These are phyloP conservation scores for Stenopsyche tienmushanensis DNA, from an alignment of 1,140 invertebrate species.

Conservation along the genomic window DNA sequence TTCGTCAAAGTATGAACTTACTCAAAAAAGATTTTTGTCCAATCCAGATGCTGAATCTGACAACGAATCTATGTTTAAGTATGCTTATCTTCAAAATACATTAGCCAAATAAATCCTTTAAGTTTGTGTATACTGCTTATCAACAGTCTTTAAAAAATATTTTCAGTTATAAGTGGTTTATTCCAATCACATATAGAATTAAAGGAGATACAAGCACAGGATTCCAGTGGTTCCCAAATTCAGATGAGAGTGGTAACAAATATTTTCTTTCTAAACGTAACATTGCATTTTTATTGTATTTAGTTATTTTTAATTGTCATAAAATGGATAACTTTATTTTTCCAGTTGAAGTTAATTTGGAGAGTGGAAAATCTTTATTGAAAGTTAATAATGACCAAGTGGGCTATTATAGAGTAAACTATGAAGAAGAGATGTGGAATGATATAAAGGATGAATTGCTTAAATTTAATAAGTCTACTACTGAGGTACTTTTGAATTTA, in stretches of 20 bases:
- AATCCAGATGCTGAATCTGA: constrained; percentile 59
- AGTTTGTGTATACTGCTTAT: constrained; percentile 17
- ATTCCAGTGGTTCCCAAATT: constrained; percentile 63
- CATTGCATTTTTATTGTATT: constrained; percentile 7
- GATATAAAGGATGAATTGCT: constrained; percentile 59
- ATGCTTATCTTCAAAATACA: constrained; percentile 17
- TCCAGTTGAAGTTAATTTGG: constrained; percentile 43
- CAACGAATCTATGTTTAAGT: constrained; percentile 62
- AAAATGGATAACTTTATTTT: neutral
- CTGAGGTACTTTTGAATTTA: neutral
- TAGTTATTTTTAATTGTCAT: neutral
- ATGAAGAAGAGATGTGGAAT: constrained; percentile 67
- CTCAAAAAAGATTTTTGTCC: constrained; percentile 72
- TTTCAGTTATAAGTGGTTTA: constrained; percentile 77
- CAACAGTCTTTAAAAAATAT: constrained; percentile 8
- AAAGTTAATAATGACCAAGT: constrained; percentile 86
- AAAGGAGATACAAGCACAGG: constrained; percentile 51
- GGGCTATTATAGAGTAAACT: constrained; percentile 89
- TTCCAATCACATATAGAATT: constrained; percentile 78
- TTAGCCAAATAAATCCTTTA: constrained; percentile 20
- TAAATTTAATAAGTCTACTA: neutral
- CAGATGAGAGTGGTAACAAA: constrained; percentile 53
- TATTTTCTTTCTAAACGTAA: constrained; percentile 30
- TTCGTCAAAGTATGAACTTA: constrained; percentile 61
- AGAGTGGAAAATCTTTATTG: constrained; percentile 50